Evolutionary conservation across 2,888 invertebrate genomes (phyloP).

Genomic region (Ectemnius lituratus): DNA sequence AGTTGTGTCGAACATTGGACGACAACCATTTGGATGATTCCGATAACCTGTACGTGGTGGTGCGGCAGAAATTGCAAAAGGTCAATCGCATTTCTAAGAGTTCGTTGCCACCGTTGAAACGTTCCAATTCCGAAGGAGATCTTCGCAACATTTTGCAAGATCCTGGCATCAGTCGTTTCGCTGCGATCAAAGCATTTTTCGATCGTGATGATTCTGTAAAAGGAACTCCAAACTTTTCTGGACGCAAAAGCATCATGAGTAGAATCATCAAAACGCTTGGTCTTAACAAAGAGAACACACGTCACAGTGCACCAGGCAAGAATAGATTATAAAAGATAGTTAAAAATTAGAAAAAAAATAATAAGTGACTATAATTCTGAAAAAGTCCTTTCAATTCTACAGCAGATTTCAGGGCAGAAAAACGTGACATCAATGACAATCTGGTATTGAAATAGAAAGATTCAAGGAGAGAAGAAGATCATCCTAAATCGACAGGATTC

Average conservation of each 20-base stretch:
- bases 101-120: background rate
- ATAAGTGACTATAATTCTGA: background rate
- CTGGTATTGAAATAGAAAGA: constrained; percentile 7
- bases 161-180: constrained; percentile 19
- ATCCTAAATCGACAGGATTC: too few relatives aligned
- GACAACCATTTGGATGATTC: constrained; percentile 5
- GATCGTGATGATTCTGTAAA: constrained; percentile 7
- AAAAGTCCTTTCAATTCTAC: constrained; percentile 9
- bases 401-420: constrained; percentile 8
- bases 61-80: constrained; percentile 31
- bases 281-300: background rate
- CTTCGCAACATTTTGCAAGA: constrained; percentile 25
- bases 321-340: background rate
- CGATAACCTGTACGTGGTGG: constrained; percentile 32
- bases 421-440: constrained; percentile 18
- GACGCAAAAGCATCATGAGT: constrained; percentile 11
- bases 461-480: background rate
- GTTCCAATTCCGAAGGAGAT: background rate
- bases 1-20: constrained; percentile 35
- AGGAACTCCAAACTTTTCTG: background rate
- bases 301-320: background rate
- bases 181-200: constrained; percentile 30
- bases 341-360: background rate
- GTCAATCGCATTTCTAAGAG: constrained; percentile 20
- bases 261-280: constrained; percentile 12